Evolutionary conservation across 2,888 invertebrate genomes (phyloP).

Genomic region (Branchellion lobata): DNA sequence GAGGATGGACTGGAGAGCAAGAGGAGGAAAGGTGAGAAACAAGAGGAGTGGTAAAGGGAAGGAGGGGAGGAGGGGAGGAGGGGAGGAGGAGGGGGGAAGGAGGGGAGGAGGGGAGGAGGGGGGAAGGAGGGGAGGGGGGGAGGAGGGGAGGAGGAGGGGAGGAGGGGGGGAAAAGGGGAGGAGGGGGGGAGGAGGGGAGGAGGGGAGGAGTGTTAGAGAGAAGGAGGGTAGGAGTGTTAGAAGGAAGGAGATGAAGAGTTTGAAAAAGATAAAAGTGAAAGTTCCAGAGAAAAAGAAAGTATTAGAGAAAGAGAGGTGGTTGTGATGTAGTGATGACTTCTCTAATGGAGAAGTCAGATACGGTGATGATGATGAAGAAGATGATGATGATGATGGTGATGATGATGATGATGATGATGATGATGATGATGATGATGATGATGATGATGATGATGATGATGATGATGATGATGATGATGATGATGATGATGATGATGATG

Average conservation of each 20-base stretch:
- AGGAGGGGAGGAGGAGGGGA: no score
- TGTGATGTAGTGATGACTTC: background rate
- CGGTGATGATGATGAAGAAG: constrained; percentile 34
- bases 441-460: constrained; percentile 13
- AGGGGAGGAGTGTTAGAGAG: no score
- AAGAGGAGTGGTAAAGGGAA: no score
- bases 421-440: constrained; percentile 25
- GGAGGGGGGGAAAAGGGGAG: no score
- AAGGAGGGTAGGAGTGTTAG: background rate
- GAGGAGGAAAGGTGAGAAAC: no score
- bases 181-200: no score
- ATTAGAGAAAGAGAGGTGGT: background rate
- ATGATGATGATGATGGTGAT: constrained; percentile 34
- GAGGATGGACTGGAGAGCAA: background rate
- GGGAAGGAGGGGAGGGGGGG: no score
- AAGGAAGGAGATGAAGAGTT: background rate
- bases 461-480: constrained; percentile 30
- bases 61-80: no score
- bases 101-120: no score
- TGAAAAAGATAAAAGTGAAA: background rate
- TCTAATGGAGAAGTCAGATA: no score
- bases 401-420: constrained; percentile 9
- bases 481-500: constrained; percentile 9
- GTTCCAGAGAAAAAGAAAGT: background rate
- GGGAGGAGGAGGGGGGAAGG: no score